phyloP scores from a whole-genome alignment of 2,797 vertebrate species.

The Thaleichthys pacificus region DNA sequence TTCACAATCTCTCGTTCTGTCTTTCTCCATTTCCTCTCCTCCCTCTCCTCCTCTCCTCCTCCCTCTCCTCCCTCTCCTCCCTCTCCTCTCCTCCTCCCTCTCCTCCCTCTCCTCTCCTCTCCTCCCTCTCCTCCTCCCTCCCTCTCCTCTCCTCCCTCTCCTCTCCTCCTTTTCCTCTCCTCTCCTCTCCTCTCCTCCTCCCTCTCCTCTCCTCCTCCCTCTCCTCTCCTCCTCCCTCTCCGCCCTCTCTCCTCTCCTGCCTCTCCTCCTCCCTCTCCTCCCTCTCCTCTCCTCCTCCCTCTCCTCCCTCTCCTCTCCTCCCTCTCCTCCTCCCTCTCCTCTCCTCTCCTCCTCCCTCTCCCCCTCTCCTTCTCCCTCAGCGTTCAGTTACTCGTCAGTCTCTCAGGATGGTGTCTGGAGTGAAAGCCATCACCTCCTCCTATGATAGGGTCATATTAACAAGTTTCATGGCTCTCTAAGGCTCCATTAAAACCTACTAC shows the following conservation, averaged over 20 bases:
- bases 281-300: slow-evolving; percentile 1
- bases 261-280: slow-evolving; percentile 16
- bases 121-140: not conserved
- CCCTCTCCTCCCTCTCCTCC: slow-evolving; percentile 15
- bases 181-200: not conserved
- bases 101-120: not conserved
- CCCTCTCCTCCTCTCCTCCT: not conserved
- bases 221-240: slow-evolving; percentile 8
- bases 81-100: slow-evolving; percentile 5
- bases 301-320: not conserved
- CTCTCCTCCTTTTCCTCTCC: not conserved
- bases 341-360: too few relatives aligned
- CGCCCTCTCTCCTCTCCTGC: not conserved
- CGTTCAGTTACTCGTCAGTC: slow-evolving; percentile 64
- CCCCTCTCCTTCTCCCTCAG: slow-evolving; percentile 29
- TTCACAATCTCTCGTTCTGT: too few relatives aligned
- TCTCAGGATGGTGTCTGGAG: slow-evolving; percentile 2
- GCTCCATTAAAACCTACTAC: slow-evolving; percentile 57
- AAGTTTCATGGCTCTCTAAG: slow-evolving; percentile 55
- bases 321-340: too few relatives aligned
- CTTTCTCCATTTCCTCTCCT: not conserved
- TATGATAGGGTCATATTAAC: slow-evolving; percentile 41
- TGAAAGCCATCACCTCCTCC: slow-evolving; percentile 34
- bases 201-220: slow-evolving; percentile 32
- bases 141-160: too few relatives aligned